phyloP scores from a whole-genome alignment of 2,888 invertebrate species.

The Subacronicta megacephala region DNA sequence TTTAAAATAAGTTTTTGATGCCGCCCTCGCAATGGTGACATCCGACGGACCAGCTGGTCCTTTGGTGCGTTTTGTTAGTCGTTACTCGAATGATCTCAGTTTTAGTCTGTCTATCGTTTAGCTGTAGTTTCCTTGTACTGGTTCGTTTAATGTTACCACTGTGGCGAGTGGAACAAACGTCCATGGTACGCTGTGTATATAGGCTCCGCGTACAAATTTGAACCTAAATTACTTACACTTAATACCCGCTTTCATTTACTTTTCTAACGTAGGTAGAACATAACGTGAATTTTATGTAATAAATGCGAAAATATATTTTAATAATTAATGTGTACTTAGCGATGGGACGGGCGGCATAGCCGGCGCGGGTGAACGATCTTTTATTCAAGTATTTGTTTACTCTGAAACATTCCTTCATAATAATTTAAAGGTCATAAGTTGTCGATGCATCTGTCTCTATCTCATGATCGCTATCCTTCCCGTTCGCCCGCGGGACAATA shows the following conservation, averaged over 20 bases:
- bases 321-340: conserved; percentile 89
- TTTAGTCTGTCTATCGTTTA: conserved; percentile 68
- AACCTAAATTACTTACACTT: conserved; percentile 85
- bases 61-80: conserved; percentile 56
- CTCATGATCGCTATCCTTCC: conserved; percentile 41
- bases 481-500: conserved; percentile 87
- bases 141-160: conserved; percentile 69
- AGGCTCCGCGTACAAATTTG: conserved; percentile 88
- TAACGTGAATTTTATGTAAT: conserved; percentile 90
- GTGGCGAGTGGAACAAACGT: conserved; percentile 83
- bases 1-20: conserved; percentile 84
- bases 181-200: conserved; percentile 89
- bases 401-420: conserved; percentile 49
- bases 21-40: conserved; percentile 75
- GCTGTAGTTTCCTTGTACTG: conserved; percentile 57
- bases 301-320: conserved; percentile 90
- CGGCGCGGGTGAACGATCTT: conserved; percentile 83
- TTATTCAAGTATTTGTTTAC: conserved; percentile 40
- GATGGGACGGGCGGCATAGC: conserved; percentile 86
- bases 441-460: conserved; percentile 45
- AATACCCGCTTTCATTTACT: conserved; percentile 86
- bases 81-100: conserved; percentile 75
- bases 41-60: conserved; percentile 58
- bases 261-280: conserved; percentile 89
- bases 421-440: conserved; percentile 43